These are phyloP conservation scores for Lamproptera curius DNA, from an alignment of 2,888 invertebrate species.

Conservation along the genomic window DNA sequence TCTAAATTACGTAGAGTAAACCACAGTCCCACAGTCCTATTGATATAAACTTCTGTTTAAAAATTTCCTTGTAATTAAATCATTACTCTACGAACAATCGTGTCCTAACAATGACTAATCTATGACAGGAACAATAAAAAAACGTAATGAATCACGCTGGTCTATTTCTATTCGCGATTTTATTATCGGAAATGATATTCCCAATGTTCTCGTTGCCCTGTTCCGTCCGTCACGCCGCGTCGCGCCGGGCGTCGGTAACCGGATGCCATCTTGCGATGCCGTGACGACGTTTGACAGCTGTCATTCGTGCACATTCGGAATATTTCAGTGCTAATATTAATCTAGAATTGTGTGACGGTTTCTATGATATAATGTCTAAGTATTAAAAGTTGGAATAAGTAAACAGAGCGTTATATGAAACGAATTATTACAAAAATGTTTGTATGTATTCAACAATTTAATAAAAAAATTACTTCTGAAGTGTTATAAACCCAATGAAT, in stretches of 20 bases:
- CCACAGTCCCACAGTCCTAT: no score
- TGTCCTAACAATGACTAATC: no score
- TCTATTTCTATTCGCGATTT: constrained; percentile 45
- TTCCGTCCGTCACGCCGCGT: constrained; percentile 44
- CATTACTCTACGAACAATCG: no score
- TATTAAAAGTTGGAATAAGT: neutral
- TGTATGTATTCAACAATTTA: no score
- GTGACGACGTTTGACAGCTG: constrained; percentile 74
- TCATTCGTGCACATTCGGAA: constrained; percentile 70
- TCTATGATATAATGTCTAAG: neutral
- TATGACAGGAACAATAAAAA: no score
- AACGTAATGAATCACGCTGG: neutral
- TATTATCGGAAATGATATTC: constrained; percentile 65
- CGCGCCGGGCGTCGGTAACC: constrained; percentile 64
- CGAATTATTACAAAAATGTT: no score
- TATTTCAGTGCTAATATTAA: constrained; percentile 54
- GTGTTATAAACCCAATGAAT: no score
- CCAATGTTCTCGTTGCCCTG: constrained; percentile 54
- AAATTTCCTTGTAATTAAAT: no score
- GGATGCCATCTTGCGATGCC: constrained; percentile 68
- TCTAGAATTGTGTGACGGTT: constrained; percentile 11
- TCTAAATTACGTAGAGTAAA: no score
- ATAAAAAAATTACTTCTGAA: no score
- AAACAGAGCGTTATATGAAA: neutral
- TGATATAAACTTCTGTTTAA: no score